Percentiles rank a stretch among this genome's conserved stretches.
phyloP scores from a whole-genome alignment of 2,797 vertebrate species.

The Rousettus madagascariensis region DNA sequence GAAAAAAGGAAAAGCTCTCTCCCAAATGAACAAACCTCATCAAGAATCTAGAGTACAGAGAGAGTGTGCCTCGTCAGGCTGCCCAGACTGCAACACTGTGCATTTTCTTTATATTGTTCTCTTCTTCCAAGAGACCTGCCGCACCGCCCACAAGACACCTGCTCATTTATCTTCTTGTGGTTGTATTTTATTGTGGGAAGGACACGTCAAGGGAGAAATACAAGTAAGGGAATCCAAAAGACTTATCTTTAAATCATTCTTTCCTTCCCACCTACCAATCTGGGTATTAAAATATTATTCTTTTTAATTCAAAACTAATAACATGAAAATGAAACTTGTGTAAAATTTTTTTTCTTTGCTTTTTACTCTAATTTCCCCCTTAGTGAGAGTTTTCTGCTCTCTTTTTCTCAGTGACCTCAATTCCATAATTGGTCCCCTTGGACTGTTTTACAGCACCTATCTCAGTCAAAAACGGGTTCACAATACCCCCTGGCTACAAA shows the following conservation, averaged over 20 bases:
- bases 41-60: not conserved
- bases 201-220: constrained; percentile 45
- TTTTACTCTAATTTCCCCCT: not conserved
- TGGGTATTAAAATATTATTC: not conserved
- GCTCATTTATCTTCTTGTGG: constrained; percentile 54
- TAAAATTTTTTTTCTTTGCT: not conserved
- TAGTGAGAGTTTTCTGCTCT: not conserved
- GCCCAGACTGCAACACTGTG: not conserved
- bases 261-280: not conserved
- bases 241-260: not conserved
- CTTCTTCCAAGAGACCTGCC: not conserved
- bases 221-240: not conserved
- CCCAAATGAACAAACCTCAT: not conserved
- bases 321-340: not conserved
- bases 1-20: not conserved
- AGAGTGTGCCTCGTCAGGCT: rapidly evolving
- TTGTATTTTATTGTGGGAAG: constrained; percentile 36
- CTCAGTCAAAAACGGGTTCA: not conserved
- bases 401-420: not conserved
- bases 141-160: not conserved
- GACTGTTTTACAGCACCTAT: not conserved
- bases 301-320: not conserved
- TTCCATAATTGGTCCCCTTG: not conserved
- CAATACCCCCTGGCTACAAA: not conserved
- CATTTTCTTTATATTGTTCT: constrained; percentile 24